phyloP scores from a whole-genome alignment of 2,888 invertebrate species.

The Caenorhabditis sp. region DNA sequence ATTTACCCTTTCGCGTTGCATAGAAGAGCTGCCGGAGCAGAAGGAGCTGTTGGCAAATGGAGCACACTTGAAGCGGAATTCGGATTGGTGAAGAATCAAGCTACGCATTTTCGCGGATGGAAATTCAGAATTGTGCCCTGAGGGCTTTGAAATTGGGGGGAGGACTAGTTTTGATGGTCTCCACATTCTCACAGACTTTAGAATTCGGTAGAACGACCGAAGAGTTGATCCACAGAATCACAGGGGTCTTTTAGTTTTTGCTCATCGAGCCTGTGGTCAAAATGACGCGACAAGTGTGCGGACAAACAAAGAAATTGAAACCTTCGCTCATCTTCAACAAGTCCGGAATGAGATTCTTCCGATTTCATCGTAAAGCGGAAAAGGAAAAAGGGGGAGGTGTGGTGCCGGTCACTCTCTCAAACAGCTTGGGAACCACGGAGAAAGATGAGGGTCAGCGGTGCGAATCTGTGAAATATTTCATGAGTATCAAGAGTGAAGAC shows the following conservation, averaged over 20 bases:
- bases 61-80: slow-evolving; percentile 27
- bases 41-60: neutral
- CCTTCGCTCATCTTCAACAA: neutral
- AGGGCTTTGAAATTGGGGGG: neutral
- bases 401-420: slow-evolving; percentile 26
- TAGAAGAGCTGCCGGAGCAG: neutral
- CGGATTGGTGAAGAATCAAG: slow-evolving; percentile 4
- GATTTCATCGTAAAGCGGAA: slow-evolving; percentile 44
- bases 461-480: slow-evolving; percentile 15
- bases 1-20: slow-evolving; percentile 52
- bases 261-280: neutral
- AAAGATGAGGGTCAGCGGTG: neutral
- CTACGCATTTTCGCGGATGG: too few relatives aligned
- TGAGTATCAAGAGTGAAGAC: slow-evolving; percentile 13
- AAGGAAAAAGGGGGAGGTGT: slow-evolving; percentile 8
- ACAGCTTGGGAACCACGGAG: neutral
- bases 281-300: neutral
- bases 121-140: neutral
- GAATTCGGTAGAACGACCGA: too few relatives aligned
- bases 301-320: slow-evolving; percentile 10
- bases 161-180: too few relatives aligned
- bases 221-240: slow-evolving; percentile 26
- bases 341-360: too few relatives aligned
- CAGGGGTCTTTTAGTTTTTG: neutral
- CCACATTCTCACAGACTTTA: too few relatives aligned